Percentiles rank a stretch among this genome's conserved stretches.
phyloP scores from a whole-genome alignment of 2,113 vertebrate species.

The Fulica atra region DNA sequence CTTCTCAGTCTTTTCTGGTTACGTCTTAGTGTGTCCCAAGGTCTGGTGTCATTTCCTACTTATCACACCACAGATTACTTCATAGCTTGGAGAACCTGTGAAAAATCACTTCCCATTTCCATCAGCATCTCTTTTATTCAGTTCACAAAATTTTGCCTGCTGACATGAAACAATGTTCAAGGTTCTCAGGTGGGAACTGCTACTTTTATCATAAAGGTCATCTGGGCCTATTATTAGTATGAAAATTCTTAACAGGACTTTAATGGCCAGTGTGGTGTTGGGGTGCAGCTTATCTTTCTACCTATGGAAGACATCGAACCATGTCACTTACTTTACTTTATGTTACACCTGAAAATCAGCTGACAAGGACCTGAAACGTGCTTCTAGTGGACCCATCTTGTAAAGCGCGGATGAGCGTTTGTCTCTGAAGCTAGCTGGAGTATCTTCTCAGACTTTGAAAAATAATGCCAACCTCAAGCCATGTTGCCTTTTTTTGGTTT shows the following conservation, averaged over 20 bases:
- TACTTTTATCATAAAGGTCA: neutral
- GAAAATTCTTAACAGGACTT: neutral
- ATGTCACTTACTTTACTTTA: neutral
- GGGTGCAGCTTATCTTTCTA: neutral
- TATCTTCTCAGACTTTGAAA: neutral
- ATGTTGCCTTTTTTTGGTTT: neutral
- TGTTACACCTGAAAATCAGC: neutral
- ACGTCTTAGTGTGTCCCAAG: neutral
- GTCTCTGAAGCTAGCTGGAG: neutral
- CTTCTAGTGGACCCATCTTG: neutral
- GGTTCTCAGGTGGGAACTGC: neutral
- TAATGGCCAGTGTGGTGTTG: neutral
- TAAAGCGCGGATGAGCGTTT: neutral
- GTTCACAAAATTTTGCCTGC: neutral
- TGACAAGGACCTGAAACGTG: neutral
- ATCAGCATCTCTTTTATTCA: neutral
- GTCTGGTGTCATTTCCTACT: neutral
- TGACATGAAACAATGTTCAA: neutral
- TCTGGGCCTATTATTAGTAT: neutral
- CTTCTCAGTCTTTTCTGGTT: neutral
- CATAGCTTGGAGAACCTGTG: neutral
- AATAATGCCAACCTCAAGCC: neutral
- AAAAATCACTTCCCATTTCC: constrained; percentile 11
- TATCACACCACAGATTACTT: neutral
- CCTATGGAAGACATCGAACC: neutral